Conservation (phyloP, 2,797 vertebrate genomes). For the Helarctos malayanus region DNA sequence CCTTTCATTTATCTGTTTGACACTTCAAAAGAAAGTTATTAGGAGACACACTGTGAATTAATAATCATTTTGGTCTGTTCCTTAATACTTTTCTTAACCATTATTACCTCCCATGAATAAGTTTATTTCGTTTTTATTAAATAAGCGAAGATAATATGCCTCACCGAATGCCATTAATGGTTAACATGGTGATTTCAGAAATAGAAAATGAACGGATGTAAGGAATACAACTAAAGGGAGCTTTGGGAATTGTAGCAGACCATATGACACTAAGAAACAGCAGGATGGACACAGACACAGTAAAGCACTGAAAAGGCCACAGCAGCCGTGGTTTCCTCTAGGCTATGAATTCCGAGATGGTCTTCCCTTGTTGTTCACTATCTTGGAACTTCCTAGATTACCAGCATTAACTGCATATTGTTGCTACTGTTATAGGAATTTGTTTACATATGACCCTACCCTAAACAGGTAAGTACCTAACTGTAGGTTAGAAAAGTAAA, state of each 20-base stretch:
- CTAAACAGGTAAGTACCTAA: background rate
- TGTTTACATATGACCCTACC: background rate
- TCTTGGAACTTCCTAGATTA: background rate
- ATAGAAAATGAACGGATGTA: background rate
- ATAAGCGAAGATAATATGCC: background rate
- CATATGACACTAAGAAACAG: background rate
- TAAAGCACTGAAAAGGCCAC: background rate
- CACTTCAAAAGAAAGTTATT: background rate
- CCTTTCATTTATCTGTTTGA: slow-evolving; percentile 7
- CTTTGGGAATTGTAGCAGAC: background rate
- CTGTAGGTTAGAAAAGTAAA: background rate
- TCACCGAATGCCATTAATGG: background rate
- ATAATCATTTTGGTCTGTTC: slow-evolving; percentile 42
- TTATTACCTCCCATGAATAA: background rate
- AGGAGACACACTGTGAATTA: slow-evolving; percentile 1
- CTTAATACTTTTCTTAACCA: background rate
- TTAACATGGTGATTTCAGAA: slow-evolving; percentile 19
- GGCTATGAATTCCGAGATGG: background rate
- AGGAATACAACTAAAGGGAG: background rate
- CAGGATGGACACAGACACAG: background rate
- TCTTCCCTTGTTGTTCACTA: background rate
- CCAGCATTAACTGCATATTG: background rate
- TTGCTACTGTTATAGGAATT: background rate
- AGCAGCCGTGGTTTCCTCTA: background rate
- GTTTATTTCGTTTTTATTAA: slow-evolving; percentile 61